Evolutionary conservation across 2,888 invertebrate genomes (phyloP), one percentile per base, ranked within the genome.

Genomic region (Sesia apiformis): DNA sequence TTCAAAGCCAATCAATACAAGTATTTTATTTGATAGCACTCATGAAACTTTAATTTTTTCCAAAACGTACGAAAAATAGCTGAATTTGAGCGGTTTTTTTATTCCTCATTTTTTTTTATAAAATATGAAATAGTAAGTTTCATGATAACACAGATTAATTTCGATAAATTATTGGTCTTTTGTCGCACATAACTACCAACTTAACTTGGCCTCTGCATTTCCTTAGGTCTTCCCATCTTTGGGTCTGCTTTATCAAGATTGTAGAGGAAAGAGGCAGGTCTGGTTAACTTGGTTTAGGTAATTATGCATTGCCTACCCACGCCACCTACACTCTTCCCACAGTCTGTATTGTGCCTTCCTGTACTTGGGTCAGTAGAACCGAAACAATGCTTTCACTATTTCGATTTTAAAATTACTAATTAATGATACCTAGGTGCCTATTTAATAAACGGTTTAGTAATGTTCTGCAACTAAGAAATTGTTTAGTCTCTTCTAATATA

Each of bases 321-420:
- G 69, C 72, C 78, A 63, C 81, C 80, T 63, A 78, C 78, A 58
- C 55, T 52, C 80, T 74, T 81, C 81, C 80, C 79, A 83, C 79
- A 60, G 62, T 53, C 62, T 59, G 62, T 63, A 63, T 62, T 63
- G 67, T 67, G 67, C 65, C 67, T 58, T 63, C 62, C 63, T 62
- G 57, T 58, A 53, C 61, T 58, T 60, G 66, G 66, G 61, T 63
- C 67, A 64, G n/a, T n/a, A n/a, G 61, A 65, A 56, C 62, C 60
- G 58, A 76, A 72, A 82, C 82, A 84, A 84, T 78, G 80, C 84
- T 84, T 84, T 85, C 84, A 80, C 84, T 74, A 67, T 66, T 61
- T 63, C 65, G 57, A 57, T 54, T 23, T 54, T 42, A 76, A 74
- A 73, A 71, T 74, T 63, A 72, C 70, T 84, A 83, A 84, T 84